phyloP scores from a whole-genome alignment of 2,888 invertebrate species.

The Orchesella flavescens region DNA sequence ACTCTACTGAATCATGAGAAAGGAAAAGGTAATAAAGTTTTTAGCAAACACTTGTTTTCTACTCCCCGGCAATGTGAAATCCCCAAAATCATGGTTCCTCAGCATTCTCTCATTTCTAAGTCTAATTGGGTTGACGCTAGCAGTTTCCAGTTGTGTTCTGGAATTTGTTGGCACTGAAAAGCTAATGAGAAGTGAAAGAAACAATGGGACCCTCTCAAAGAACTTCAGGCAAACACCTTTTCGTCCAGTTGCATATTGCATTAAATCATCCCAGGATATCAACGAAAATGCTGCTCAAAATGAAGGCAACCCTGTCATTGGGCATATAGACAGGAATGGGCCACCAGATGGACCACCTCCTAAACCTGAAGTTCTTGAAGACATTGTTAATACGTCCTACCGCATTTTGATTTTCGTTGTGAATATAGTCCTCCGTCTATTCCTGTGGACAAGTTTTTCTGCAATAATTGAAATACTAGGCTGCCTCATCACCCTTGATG shows the following conservation, averaged over 20 bases:
- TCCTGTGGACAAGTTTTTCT: constrained; percentile 16
- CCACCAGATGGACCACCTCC: background rate
- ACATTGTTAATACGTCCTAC: constrained; percentile 17
- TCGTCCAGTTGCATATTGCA: constrained; percentile 25
- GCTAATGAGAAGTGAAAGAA: background rate
- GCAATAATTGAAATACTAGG: constrained; percentile 7
- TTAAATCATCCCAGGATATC: background rate
- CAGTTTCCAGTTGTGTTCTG: background rate
- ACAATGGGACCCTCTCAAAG: background rate
- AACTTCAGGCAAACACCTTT: constrained; percentile 8
- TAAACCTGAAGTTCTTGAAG: constrained; percentile 13
- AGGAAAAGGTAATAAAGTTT: constrained; percentile 26
- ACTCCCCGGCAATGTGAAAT: constrained; percentile 27
- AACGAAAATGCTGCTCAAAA: constrained; percentile 4
- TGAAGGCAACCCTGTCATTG: background rate
- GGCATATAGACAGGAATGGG: too few relatives aligned
- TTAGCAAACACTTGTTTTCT: constrained; percentile 22
- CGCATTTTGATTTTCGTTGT: background rate
- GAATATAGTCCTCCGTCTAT: constrained; percentile 21
- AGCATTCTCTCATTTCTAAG: background rate
- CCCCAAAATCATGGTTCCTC: constrained; percentile 21
- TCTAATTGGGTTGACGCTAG: background rate
- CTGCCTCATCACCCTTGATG: background rate
- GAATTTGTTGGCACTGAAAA: constrained; percentile 18
- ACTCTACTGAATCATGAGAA: constrained; percentile 9